Conservation (phyloP, 1,140 invertebrate genomes). For the Apis dorsata region DNA sequence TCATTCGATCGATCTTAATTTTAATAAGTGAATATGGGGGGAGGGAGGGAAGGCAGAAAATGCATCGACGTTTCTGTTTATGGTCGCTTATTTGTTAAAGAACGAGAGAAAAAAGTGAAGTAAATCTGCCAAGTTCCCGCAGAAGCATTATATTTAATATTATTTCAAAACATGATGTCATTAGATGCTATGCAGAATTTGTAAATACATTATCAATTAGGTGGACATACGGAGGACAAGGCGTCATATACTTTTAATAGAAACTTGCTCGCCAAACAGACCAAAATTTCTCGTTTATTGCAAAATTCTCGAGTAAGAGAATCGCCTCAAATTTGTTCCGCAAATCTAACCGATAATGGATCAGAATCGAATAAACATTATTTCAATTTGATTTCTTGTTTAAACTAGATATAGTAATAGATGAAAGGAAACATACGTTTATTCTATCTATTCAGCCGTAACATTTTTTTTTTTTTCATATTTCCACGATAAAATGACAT, state of each 20-base stretch:
- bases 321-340: not conserved
- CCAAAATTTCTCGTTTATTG: constrained; percentile 25
- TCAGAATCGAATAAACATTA: not conserved
- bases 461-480: not conserved
- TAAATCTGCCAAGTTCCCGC: constrained; percentile 51
- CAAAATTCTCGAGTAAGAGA: constrained; percentile 16
- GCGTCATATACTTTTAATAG: constrained; percentile 52
- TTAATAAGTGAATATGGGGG: not conserved
- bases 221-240: constrained; percentile 41
- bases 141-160: constrained; percentile 29
- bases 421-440: not conserved
- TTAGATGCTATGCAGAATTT: constrained; percentile 39
- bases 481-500: constrained; percentile 16
- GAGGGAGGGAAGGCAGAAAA: no score
- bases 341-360: not conserved
- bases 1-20: no score
- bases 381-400: not conserved
- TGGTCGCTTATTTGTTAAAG: no score
- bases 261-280: constrained; percentile 15
- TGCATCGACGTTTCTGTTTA: no score
- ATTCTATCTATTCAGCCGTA: not conserved
- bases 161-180: constrained; percentile 67
- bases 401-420: not conserved
- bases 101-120: constrained; percentile 24
- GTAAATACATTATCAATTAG: constrained; percentile 57